Percentiles rank a stretch among this genome's conserved stretches.
These are phyloP conservation scores for Microctonus brassicae DNA, from an alignment of 2,888 invertebrate species.

Conservation along the genomic window DNA sequence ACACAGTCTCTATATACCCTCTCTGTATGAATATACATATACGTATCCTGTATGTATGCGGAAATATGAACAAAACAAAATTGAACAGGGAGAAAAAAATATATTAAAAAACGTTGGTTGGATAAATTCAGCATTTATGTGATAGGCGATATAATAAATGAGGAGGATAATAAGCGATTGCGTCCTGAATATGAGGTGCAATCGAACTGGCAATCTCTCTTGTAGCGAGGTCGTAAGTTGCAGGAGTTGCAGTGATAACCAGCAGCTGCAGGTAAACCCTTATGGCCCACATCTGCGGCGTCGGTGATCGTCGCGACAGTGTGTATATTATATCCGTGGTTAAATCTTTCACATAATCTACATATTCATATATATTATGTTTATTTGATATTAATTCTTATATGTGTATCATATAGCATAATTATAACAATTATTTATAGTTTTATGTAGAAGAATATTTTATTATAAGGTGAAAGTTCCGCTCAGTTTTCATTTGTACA, in stretches of 20 bases:
- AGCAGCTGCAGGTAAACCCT: conserved; percentile 59
- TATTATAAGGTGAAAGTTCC: no score
- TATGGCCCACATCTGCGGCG: conserved; percentile 48
- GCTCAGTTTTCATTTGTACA: no score
- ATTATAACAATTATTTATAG: no score
- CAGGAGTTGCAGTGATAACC: conserved; percentile 59
- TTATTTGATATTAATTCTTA: no score
- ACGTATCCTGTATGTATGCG: background rate
- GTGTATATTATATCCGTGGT: conserved; percentile 41
- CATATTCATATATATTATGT: background rate
- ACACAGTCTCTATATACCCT: background rate
- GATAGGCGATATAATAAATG: conserved; percentile 23
- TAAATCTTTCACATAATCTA: conserved; percentile 44
- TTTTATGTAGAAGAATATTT: no score
- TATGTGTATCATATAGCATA: no score
- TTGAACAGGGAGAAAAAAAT: background rate
- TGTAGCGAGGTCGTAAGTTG: conserved; percentile 34
- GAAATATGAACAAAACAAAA: conserved; percentile 2
- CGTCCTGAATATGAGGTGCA: conserved; percentile 28
- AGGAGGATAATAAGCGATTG: conserved; percentile 34
- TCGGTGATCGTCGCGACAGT: conserved; percentile 53
- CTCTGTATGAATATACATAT: no score
- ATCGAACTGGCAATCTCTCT: conserved; percentile 33
- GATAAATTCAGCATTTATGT: conserved; percentile 23
- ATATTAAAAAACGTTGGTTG: background rate